Evolutionary conservation across 2,888 invertebrate species (phyloP).

Genomic region (Tholera decimalis): DNA sequence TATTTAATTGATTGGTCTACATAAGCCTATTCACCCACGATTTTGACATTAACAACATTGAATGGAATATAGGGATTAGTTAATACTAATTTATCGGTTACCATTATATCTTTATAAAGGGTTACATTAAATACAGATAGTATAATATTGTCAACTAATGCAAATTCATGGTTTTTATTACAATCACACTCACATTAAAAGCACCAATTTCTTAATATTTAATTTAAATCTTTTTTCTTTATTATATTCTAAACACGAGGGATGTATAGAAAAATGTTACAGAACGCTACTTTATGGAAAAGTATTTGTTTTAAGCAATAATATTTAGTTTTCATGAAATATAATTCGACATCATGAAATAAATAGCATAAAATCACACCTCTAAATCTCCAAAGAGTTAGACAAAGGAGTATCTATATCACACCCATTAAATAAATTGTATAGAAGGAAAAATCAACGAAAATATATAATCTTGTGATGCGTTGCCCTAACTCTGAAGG

Average conservation of each 20-base stretch:
- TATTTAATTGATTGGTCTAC: constrained; percentile 14
- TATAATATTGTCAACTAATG: constrained; percentile 65
- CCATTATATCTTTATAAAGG: constrained; percentile 38
- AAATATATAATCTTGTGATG: too few relatives aligned
- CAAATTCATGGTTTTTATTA: constrained; percentile 55
- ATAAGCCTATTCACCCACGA: constrained; percentile 46
- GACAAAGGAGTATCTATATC: too few relatives aligned
- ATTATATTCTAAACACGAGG: neutral
- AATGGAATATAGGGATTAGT: constrained; percentile 26
- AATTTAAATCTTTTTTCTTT: constrained; percentile 3
- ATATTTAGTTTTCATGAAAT: neutral
- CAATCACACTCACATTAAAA: constrained; percentile 58
- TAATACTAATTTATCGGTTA: constrained; percentile 29
- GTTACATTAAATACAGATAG: constrained; percentile 49
- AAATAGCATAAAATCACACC: neutral
- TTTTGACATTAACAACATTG: constrained; percentile 50
- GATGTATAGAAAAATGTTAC: constrained; percentile 13
- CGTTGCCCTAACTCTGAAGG: too few relatives aligned
- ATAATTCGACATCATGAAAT: neutral
- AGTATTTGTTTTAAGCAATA: neutral
- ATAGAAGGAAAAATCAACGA: too few relatives aligned
- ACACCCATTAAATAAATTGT: too few relatives aligned
- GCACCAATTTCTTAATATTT: constrained; percentile 65
- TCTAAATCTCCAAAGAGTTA: too few relatives aligned
- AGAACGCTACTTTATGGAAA: constrained; percentile 10